Evolutionary conservation across 2,113 vertebrate species (phyloP).

Genomic region (Corythornis madagascariensis): DNA sequence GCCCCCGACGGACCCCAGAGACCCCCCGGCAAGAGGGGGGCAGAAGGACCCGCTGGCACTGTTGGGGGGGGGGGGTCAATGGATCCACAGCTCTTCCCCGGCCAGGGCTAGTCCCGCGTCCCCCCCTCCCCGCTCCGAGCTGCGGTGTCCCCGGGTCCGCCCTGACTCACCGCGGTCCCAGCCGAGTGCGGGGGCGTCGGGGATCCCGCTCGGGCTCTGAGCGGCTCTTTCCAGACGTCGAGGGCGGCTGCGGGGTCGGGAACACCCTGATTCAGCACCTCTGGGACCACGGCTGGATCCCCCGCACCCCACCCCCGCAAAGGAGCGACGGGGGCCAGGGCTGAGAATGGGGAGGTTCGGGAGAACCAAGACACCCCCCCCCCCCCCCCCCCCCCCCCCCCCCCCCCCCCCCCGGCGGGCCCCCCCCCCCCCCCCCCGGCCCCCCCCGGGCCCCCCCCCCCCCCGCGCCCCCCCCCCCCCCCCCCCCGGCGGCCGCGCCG

Average conservation of each 20-base stretch:
- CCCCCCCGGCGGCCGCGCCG: no score
- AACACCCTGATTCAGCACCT: not conserved
- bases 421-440: no score
- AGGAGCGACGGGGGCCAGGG: not conserved
- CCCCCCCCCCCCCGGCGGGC: no score
- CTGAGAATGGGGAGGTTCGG: not conserved
- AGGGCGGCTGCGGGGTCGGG: not conserved
- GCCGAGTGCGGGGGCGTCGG: not conserved
- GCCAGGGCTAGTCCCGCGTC: no score
- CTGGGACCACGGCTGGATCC: not conserved
- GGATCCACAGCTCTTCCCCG: not conserved
- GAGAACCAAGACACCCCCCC: not conserved
- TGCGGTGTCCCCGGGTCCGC: not conserved
- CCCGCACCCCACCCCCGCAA: no score
- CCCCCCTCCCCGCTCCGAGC: not conserved
- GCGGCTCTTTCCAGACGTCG: not conserved
- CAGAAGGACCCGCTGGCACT: not conserved
- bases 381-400: no score
- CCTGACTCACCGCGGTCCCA: not conserved
- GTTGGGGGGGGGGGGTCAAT: not conserved
- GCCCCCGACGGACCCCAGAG: not conserved
- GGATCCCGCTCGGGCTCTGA: not conserved
- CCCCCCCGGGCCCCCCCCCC: no score
- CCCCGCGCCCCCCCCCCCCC: no score
- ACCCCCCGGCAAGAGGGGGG: no score